Conservation (phyloP, 2,797 vertebrate species). For the Poeciliopsis infans region DNA sequence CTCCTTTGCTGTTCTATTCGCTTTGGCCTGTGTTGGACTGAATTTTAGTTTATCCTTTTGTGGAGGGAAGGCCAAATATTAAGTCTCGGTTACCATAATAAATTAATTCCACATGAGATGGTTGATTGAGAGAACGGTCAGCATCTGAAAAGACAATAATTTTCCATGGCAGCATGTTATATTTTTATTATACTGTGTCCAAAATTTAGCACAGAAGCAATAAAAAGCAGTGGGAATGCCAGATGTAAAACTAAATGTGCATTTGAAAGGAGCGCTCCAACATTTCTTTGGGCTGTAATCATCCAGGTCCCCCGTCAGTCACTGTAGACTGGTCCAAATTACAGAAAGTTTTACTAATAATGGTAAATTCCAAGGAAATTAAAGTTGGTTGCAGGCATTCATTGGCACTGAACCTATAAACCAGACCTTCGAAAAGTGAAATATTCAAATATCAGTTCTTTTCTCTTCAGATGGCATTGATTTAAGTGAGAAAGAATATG, state of each 20-base stretch:
- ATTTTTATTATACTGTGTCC: slow-evolving; percentile 5
- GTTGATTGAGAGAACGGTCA: slow-evolving; percentile 5
- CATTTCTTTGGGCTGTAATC: slow-evolving; percentile 10
- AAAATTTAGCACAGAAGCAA: slow-evolving; percentile 15
- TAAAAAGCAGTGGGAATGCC: background rate
- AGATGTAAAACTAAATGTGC: slow-evolving; percentile 2
- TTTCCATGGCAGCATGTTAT: slow-evolving; percentile 12
- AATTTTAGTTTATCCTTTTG: slow-evolving; percentile 5
- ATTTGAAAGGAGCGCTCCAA: slow-evolving; percentile 10
- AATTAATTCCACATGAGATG: slow-evolving; percentile 15
- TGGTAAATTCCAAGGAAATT: slow-evolving; percentile 51
- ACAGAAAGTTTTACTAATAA: slow-evolving; percentile 41
- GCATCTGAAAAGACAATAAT: slow-evolving; percentile 1
- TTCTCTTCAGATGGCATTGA: slow-evolving; percentile 35
- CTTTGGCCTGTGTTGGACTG: background rate
- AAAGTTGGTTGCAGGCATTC: slow-evolving; percentile 37
- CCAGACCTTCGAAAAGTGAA: slow-evolving; percentile 45
- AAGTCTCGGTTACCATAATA: slow-evolving; percentile 12
- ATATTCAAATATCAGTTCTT: slow-evolving; percentile 49
- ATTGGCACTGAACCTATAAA: slow-evolving; percentile 26
- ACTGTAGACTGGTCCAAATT: slow-evolving; percentile 29
- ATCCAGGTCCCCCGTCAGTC: slow-evolving; percentile 36
- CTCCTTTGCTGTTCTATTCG: background rate
- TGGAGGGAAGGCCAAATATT: slow-evolving; percentile 13
- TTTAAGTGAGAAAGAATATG: slow-evolving; percentile 23